Evolutionary conservation across 2,888 invertebrate species (phyloP).

Genomic region (Lordiphosa andalusiaca): DNA sequence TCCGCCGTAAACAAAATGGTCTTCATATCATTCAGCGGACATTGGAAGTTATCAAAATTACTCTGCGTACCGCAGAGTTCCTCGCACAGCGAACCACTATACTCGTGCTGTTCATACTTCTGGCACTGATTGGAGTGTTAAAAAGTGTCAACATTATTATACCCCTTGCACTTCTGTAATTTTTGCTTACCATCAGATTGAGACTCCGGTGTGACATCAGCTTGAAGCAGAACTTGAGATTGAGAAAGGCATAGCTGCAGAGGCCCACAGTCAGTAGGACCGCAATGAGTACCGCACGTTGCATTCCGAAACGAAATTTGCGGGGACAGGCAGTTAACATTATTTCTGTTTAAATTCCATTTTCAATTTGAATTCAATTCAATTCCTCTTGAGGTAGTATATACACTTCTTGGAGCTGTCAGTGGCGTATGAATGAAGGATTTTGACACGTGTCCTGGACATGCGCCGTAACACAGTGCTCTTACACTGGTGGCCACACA

Average conservation of each 20-base stretch:
- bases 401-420: constrained; percentile 31
- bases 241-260: constrained; percentile 76
- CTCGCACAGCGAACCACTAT: constrained; percentile 77
- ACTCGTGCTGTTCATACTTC: constrained; percentile 74
- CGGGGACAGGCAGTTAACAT: constrained; percentile 77
- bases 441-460: constrained; percentile 31
- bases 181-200: constrained; percentile 74
- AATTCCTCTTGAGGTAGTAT: constrained; percentile 11
- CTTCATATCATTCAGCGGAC: constrained; percentile 76
- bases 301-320: constrained; percentile 75
- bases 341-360: constrained; percentile 27
- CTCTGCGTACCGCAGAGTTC: constrained; percentile 73
- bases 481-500: too few relatives aligned
- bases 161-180: not conserved
- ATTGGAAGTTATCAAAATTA: constrained; percentile 77
- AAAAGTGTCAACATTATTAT: not conserved
- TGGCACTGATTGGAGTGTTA: constrained; percentile 60
- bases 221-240: constrained; percentile 78
- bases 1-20: constrained; percentile 78
- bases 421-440: not conserved
- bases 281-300: constrained; percentile 72
- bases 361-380: constrained; percentile 16
- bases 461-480: constrained; percentile 36
- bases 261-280: constrained; percentile 70
- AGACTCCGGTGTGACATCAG: constrained; percentile 77